Percentiles rank a stretch among this genome's conserved stretches.
These are phyloP conservation scores for Poeciliopsis presidionis DNA, from an alignment of 2,797 vertebrate species.

Conservation along the genomic window DNA sequence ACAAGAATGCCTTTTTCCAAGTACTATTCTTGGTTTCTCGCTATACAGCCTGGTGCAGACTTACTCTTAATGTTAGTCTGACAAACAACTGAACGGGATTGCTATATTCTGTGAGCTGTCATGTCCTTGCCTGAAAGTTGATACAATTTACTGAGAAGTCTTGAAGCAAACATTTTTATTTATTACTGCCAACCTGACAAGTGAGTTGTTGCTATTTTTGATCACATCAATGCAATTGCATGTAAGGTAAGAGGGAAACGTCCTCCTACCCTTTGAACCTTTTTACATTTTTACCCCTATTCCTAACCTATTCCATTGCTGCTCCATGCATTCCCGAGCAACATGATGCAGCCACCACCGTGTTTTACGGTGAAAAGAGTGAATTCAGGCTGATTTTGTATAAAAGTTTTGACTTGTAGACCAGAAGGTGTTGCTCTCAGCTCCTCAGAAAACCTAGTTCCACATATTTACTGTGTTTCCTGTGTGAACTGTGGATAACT, in stretches of 20 bases:
- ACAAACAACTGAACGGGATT: slow-evolving; percentile 80
- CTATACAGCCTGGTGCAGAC: slow-evolving; percentile 72
- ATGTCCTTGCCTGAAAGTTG: slow-evolving; percentile 77
- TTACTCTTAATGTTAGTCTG: slow-evolving; percentile 77
- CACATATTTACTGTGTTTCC: not conserved
- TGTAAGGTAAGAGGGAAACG: not conserved
- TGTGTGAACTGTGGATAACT: not conserved
- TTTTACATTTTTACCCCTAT: not conserved
- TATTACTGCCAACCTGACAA: slow-evolving; percentile 47
- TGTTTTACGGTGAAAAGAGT: not conserved
- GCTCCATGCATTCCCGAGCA: not conserved
- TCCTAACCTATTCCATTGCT: not conserved
- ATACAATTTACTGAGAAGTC: slow-evolving; percentile 67
- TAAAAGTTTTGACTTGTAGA: not conserved
- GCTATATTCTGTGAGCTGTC: slow-evolving; percentile 70
- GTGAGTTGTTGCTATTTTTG: slow-evolving; percentile 56
- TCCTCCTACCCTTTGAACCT: not conserved
- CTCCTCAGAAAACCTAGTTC: not conserved
- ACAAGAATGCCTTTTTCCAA: slow-evolving; percentile 52
- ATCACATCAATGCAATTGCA: slow-evolving; percentile 28
- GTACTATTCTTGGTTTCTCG: slow-evolving; percentile 64
- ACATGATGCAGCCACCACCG: not conserved
- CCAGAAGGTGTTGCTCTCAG: not conserved
- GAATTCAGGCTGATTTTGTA: not conserved
- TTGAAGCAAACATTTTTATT: slow-evolving; percentile 62